Percentiles rank a stretch among this genome's conserved stretches.
These are phyloP conservation scores for Megaptera novaeangliae DNA, from an alignment of 2,113 vertebrate genomes.

Conservation along the genomic window DNA sequence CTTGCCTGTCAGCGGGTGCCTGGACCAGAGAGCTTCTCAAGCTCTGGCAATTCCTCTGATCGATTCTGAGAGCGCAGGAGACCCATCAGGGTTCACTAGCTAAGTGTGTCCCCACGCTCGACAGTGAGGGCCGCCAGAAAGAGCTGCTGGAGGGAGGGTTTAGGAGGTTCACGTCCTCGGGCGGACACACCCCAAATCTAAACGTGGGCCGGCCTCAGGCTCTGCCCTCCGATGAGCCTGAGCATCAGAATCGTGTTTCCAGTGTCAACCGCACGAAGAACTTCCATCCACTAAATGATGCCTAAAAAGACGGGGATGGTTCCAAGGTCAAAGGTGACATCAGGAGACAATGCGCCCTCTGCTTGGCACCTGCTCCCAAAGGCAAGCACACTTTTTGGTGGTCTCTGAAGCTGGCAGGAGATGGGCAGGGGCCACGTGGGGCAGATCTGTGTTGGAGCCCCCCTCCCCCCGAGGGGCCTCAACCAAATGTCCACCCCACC, in stretches of 20 bases:
- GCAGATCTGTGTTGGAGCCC: not conserved
- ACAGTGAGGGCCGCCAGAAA: not conserved
- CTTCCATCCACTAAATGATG: not conserved
- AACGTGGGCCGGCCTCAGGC: not conserved
- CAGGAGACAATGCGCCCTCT: rapidly evolving
- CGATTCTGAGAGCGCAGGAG: not conserved
- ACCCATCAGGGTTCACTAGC: rapidly evolving
- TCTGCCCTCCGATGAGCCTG: not conserved
- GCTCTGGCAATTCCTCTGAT: not conserved
- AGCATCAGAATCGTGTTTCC: not conserved
- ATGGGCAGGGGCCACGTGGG: not conserved
- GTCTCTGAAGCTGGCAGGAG: not conserved
- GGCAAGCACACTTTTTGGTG: not conserved
- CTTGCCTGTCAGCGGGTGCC: not conserved
- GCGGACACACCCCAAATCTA: not conserved
- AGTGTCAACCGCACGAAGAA: not conserved
- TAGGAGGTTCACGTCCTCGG: not conserved
- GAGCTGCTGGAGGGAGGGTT: not conserved
- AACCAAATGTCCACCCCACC: not conserved
- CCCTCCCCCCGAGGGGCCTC: not conserved
- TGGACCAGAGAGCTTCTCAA: not conserved
- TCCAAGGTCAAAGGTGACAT: not conserved
- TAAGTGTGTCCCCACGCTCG: rapidly evolving
- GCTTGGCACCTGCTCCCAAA: not conserved
- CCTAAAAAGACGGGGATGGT: not conserved